phyloP scores from a whole-genome alignment of 1,140 invertebrate genomes.

The Drosophila murphyi region DNA sequence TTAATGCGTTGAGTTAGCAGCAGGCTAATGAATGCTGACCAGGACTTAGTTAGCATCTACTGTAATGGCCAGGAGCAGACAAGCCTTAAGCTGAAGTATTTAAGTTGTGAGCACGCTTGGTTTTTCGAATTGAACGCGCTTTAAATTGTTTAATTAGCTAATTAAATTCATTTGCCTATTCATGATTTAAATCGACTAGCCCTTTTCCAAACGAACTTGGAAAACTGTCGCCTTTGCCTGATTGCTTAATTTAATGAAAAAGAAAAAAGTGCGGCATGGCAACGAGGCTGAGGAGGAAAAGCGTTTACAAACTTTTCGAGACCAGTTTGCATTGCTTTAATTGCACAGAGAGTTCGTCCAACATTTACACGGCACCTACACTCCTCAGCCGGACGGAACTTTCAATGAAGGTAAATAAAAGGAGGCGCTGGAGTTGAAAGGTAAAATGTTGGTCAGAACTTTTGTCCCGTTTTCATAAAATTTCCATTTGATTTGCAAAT shows the following conservation, averaged over 20 bases:
- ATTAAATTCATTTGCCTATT: background rate
- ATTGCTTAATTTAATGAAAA: conserved; percentile 57
- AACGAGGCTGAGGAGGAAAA: conserved; percentile 1
- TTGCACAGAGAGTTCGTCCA: conserved; percentile 38
- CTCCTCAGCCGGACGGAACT: conserved; percentile 3
- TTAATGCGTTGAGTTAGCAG: conserved; percentile 61
- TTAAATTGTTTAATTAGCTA: background rate
- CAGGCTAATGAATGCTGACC: conserved; percentile 38
- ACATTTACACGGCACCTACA: conserved; percentile 8
- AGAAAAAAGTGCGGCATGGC: conserved; percentile 15
- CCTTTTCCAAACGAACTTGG: background rate
- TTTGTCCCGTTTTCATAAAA: conserved; percentile 15
- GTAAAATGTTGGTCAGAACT: conserved; percentile 47
- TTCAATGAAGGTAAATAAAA: conserved; percentile 36
- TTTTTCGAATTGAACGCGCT: background rate
- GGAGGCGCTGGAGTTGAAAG: conserved; percentile 24
- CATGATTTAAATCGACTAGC: background rate
- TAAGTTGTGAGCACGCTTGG: background rate
- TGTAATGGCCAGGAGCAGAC: background rate
- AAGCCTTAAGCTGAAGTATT: conserved; percentile 10
- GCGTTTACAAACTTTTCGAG: conserved; percentile 40
- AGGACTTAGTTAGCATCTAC: conserved; percentile 13
- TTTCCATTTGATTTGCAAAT: conserved; percentile 77
- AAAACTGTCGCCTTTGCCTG: conserved; percentile 31
- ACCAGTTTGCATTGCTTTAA: conserved; percentile 48